Percentiles rank a stretch among this genome's conserved stretches.
Conservation (phyloP, 2,797 vertebrate species). For the Hemitrygon akajei region DNA sequence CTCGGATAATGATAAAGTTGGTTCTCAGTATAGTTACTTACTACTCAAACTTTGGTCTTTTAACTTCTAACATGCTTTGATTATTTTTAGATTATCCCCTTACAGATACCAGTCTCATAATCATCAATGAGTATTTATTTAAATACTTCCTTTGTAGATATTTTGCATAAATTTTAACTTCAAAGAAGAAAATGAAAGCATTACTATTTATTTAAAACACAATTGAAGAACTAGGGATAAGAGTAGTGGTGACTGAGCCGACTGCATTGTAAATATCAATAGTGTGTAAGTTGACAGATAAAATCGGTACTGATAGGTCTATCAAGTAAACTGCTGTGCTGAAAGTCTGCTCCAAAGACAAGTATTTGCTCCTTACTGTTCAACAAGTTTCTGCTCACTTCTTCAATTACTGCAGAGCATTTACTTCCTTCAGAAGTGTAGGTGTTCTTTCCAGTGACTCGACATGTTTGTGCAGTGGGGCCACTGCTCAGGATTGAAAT, state of each 20-base stretch:
- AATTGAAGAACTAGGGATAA: neutral
- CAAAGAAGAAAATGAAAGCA: neutral
- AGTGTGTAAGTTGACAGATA: neutral
- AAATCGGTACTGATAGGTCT: neutral
- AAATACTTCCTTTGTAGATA: neutral
- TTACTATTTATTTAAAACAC: neutral
- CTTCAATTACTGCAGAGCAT: too few relatives aligned
- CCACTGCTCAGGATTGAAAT: too few relatives aligned
- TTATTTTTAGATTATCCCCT: constrained; percentile 48
- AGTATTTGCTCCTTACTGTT: neutral
- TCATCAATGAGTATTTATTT: constrained; percentile 41
- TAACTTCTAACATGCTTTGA: constrained; percentile 47
- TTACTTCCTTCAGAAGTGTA: neutral
- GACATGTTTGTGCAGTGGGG: neutral
- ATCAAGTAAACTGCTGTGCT: neutral
- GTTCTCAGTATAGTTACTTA: constrained; percentile 47
- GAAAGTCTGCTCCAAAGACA: neutral
- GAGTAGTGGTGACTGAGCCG: neutral
- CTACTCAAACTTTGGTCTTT: constrained; percentile 43
- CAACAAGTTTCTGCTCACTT: neutral
- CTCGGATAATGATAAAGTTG: neutral
- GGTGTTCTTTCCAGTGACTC: neutral
- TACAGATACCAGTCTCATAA: constrained; percentile 46
- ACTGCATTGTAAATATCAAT: neutral
- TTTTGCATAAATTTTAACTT: neutral